These are phyloP conservation scores for Hozukius guyotensis DNA, from an alignment of 2,797 vertebrate genomes.

Conservation along the genomic window DNA sequence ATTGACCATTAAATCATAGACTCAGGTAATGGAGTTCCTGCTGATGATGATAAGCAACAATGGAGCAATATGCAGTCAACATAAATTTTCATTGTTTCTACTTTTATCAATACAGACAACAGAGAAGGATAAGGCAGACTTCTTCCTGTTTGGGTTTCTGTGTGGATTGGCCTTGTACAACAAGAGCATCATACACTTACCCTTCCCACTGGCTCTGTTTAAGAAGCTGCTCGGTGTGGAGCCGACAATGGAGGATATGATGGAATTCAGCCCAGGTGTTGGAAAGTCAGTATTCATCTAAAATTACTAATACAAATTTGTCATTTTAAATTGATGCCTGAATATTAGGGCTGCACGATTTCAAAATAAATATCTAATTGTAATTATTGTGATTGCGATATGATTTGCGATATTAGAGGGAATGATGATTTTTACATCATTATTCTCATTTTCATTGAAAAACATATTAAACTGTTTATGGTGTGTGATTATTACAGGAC, in stretches of 20 bases:
- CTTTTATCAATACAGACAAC: conserved; percentile 78
- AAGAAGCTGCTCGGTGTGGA: conserved; percentile 91
- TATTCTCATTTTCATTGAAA: no score
- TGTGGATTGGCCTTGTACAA: conserved; percentile 96
- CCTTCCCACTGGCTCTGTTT: conserved; percentile 94
- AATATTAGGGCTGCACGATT: background rate
- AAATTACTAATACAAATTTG: background rate
- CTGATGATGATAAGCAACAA: accelerated
- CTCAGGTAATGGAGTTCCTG: background rate
- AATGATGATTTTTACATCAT: no score
- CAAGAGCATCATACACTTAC: conserved; percentile 87
- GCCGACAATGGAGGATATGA: conserved; percentile 89
- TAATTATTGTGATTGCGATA: no score
- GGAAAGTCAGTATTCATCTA: conserved; percentile 73
- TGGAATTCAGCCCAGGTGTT: conserved; percentile 85
- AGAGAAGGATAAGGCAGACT: conserved; percentile 80
- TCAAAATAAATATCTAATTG: no score
- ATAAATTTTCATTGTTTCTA: background rate
- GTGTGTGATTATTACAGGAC: no score
- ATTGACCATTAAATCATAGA: background rate
- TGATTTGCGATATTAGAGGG: no score
- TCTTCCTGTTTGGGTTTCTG: conserved; percentile 91
- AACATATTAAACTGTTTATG: no score
- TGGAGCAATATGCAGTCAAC: background rate
- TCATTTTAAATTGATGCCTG: background rate